Base-by-base conservation (phyloP, 2,797 vertebrate species). In the Channa striata region DNA sequence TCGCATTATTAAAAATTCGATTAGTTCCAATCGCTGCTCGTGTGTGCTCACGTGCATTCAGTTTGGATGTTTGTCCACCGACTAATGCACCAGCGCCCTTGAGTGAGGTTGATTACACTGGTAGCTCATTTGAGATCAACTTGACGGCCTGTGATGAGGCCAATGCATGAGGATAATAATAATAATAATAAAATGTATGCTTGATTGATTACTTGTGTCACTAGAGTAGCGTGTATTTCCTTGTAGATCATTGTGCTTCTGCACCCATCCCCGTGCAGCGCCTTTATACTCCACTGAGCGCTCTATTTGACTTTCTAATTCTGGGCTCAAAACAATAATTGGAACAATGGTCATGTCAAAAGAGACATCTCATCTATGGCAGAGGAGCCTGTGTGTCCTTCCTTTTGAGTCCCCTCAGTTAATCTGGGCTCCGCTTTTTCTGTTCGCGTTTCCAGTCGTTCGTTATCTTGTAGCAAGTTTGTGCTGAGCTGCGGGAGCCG, bases 81-180 rank as follows among this genome's bases (percentile, higher is more conserved):
- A n/a, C 54, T 11, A 33, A 60, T 48, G 51, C 8, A 2, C 59
- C 39, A 30, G 46, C 19, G 59, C 46, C 74, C 65, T 63, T 74
- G 63, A 65, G 49, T 67, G 48, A 63, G 66, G 65, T 39, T 50
- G 58, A 71, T 57, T 80, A 74, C 64, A 36, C 57, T 0, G 36
- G 46, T 60, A 74, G 60, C 70, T 84, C 67, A 73, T 85, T 76
- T 77, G 80, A 78, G 42, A 37, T 62, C 56, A 50, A 36, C 63
- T 77, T 70, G 63, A 68, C 50, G 63, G 74, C 44, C 59, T 48
- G 63, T 34, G 72, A 51, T 42, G 64, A 73, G 30, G 58, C 73
- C 37, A 30, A 61, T 65, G 63, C 7, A 25, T 65, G 59, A 46
- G 46, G 58, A 70, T 72, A 25, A 76, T 76, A 74, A 80, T 71